phyloP scores from a whole-genome alignment of 2,113 vertebrate species.

The Callocephalon fimbriatum region DNA sequence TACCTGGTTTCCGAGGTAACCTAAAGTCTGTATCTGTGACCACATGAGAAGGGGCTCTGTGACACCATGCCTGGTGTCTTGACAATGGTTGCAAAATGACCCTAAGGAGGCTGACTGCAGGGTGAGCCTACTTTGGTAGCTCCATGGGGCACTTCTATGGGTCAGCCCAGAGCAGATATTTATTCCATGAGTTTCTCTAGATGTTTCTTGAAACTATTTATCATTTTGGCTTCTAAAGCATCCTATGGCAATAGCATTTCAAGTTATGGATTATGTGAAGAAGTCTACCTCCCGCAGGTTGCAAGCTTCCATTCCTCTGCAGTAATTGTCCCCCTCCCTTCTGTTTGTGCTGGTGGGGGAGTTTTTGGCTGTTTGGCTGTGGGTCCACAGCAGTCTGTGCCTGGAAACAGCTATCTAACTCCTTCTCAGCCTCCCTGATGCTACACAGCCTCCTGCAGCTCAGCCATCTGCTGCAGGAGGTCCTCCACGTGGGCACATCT shows the following conservation, averaged over 20 bases:
- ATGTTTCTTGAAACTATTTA: background rate
- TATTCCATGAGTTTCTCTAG: background rate
- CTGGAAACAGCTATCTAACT: background rate
- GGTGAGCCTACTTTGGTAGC: background rate
- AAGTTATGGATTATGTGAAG: background rate
- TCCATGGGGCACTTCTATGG: background rate
- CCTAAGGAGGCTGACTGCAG: background rate
- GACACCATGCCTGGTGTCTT: background rate
- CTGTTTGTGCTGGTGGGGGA: background rate
- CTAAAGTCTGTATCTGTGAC: background rate
- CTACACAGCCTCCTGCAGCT: background rate
- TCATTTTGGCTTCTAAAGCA: background rate
- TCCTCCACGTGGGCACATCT: background rate
- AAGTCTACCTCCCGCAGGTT: background rate
- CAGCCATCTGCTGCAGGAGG: background rate
- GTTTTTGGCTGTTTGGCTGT: background rate
- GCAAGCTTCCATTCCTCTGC: background rate
- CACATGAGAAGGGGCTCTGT: fast-evolving
- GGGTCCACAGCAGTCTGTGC: background rate
- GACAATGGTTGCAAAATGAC: background rate
- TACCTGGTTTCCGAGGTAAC: background rate
- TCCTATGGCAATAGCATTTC: background rate
- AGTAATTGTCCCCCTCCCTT: background rate
- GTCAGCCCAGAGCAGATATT: background rate
- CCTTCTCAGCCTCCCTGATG: no score